phyloP scores from a whole-genome alignment of 2,888 invertebrate genomes.

The Sipha maydis region DNA sequence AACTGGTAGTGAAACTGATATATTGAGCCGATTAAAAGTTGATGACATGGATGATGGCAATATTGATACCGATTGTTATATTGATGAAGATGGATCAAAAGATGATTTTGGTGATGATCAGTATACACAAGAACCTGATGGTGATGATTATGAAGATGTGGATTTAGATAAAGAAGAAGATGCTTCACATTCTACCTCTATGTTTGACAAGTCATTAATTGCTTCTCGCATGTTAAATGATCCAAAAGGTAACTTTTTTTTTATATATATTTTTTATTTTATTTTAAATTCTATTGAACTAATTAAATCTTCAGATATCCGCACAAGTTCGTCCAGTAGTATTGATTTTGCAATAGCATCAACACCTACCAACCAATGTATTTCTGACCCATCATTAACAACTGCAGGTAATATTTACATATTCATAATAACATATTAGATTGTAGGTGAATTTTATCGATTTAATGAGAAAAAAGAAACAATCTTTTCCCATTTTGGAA shows the following conservation, averaged over 20 bases:
- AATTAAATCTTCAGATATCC: slow-evolving; percentile 31
- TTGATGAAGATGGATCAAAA: slow-evolving; percentile 55
- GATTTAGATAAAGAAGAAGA: slow-evolving; percentile 54
- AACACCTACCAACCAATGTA: slow-evolving; percentile 32
- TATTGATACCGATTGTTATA: slow-evolving; percentile 50
- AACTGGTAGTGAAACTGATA: slow-evolving; percentile 57
- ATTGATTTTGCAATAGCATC: slow-evolving; percentile 57
- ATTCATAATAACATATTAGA: background rate
- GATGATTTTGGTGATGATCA: slow-evolving; percentile 52
- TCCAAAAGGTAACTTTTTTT: slow-evolving; percentile 51
- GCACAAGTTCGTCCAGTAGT: slow-evolving; percentile 38
- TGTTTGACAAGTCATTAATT: slow-evolving; percentile 51
- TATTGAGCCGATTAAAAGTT: slow-evolving; percentile 52
- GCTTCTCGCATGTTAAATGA: slow-evolving; percentile 58
- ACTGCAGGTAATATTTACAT: slow-evolving; percentile 55
- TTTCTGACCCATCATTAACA: slow-evolving; percentile 43
- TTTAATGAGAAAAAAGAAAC: background rate
- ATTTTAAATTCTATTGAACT: slow-evolving; percentile 28
- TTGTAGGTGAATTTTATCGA: slow-evolving; percentile 27
- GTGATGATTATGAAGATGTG: slow-evolving; percentile 54
- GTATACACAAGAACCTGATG: slow-evolving; percentile 45
- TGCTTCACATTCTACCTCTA: slow-evolving; percentile 37
- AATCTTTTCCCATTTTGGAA: slow-evolving; percentile 3
- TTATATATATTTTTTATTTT: background rate
- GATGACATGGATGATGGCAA: slow-evolving; percentile 58